These are phyloP conservation scores for Knipowitschia caucasica DNA, from an alignment of 2,797 vertebrate species.

Conservation along the genomic window DNA sequence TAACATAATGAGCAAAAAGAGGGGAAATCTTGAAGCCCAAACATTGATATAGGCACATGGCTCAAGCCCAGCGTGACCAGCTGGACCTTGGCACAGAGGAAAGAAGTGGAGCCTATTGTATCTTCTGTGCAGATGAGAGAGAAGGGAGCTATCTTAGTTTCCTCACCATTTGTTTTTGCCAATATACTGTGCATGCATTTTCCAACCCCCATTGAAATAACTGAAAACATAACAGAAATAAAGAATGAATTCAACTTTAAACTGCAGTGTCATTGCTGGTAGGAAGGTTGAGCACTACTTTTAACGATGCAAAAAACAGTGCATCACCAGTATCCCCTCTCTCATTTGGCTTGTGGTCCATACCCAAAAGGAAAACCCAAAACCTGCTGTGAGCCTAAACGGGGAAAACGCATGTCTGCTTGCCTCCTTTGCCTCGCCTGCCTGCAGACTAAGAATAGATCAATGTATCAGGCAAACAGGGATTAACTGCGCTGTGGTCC, in stretches of 20 bases:
- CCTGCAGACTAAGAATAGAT: conserved; percentile 75
- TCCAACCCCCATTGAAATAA: background rate
- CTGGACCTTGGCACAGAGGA: conserved; percentile 64
- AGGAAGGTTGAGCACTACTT: conserved; percentile 36
- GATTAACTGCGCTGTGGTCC: conserved; percentile 68
- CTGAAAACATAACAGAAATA: background rate
- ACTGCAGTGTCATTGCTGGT: conserved; percentile 63
- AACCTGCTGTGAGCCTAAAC: conserved; percentile 47
- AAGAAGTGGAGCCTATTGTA: conserved; percentile 77
- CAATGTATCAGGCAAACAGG: conserved; percentile 74
- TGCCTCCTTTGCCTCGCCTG: conserved; percentile 27
- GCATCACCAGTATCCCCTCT: conserved; percentile 22
- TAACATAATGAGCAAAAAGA: conserved; percentile 39
- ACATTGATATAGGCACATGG: conserved; percentile 42
- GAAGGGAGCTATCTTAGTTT: conserved; percentile 58
- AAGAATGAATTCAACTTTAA: conserved; percentile 45
- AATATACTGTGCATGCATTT: conserved; percentile 48
- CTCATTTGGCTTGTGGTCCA: conserved; percentile 45
- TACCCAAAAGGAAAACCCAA: conserved; percentile 40
- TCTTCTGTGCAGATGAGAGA: conserved; percentile 84
- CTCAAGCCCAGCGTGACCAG: conserved; percentile 75
- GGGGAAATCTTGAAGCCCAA: conserved; percentile 32
- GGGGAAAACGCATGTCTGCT: conserved; percentile 49
- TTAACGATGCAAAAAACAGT: conserved; percentile 25
- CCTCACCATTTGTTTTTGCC: conserved; percentile 48